Evolutionary conservation across 1,140 invertebrate species (phyloP), one percentile per base, ranked within the genome.

Genomic region (Calliopsis andreniformis): DNA sequence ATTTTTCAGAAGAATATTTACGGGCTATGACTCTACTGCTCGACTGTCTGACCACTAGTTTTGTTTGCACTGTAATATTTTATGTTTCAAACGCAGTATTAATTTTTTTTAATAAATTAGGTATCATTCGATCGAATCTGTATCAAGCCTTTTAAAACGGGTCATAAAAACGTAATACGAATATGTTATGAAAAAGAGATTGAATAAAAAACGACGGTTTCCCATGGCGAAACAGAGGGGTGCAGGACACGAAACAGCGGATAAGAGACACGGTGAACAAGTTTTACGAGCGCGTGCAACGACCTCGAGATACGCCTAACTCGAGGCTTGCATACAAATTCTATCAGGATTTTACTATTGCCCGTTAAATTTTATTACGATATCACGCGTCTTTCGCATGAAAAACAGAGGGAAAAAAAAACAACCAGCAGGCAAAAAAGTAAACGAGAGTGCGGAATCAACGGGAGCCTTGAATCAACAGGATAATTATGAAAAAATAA

Each of bases 221-320:
- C 16, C 1, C 20, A n/a, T n/a, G 16, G 32, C 3, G 49, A 20
- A n/a, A 68, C 18, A 20, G 10, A n/a, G 28, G 6, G 3, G 23
- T 39, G 35, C 35, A 39, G 18, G 10, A 43, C 62, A 23, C 12
- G n/a, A 53, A 39, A 47, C 30, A 35, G 3, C 18, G 49, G 20
- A 20, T 30, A 4, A 7, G 30, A 18, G 16, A 55, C 30, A 39
- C 47, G n/a, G 32, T 1, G 71, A 61, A 53, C 45, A 20, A 67
- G 76, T 82, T 39, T 84, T 84, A 84, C 76, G 84, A 86, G 79
- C 78, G 53, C 59, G 73, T 79, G 68, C 76, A 25, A 59, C 32
- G 69, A 80, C 72, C 42, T 58, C 69, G 25, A 35, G 53, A 42
- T 30, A 70, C 51, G 68, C 32, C 68, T 64, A 35, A 63, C 61